phyloP scores from a whole-genome alignment of 2,797 vertebrate species.

The Lateolabrax maculatus region DNA sequence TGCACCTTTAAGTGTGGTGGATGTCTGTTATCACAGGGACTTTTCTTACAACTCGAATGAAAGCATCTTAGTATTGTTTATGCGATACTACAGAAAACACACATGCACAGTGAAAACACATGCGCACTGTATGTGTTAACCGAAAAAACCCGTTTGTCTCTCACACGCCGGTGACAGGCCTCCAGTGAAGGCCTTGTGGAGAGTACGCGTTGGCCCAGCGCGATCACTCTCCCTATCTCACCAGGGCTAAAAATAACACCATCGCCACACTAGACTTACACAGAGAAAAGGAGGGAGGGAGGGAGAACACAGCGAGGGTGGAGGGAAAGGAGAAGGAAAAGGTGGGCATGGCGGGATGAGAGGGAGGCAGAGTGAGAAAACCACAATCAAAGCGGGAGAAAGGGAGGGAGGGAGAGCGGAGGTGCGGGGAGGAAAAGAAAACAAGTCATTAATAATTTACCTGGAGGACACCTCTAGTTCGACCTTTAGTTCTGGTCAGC shows the following conservation, averaged over 20 bases:
- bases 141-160: slow-evolving; percentile 37
- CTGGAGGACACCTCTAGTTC: slow-evolving; percentile 65
- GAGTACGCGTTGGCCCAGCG: slow-evolving; percentile 65
- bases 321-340: slow-evolving; percentile 28
- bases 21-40: neutral
- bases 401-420: slow-evolving; percentile 31
- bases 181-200: slow-evolving; percentile 62
- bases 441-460: slow-evolving; percentile 80
- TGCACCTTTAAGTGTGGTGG: slow-evolving; percentile 2
- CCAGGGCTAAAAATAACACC: slow-evolving; percentile 76
- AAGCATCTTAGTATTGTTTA: slow-evolving; percentile 38
- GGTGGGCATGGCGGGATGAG: slow-evolving; percentile 40
- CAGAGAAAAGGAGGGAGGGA: slow-evolving; percentile 39
- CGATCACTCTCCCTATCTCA: slow-evolving; percentile 57
- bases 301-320: slow-evolving; percentile 1
- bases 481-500: slow-evolving; percentile 72
- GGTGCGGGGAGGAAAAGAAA: slow-evolving; percentile 55
- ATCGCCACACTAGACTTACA: slow-evolving; percentile 48
- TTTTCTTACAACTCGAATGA: neutral
- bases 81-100: slow-evolving; percentile 22
- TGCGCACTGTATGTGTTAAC: slow-evolving; percentile 18
- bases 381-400: slow-evolving; percentile 43
- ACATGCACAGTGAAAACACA: slow-evolving; percentile 11
- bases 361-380: slow-evolving; percentile 39
- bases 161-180: slow-evolving; percentile 57